Conservation (phyloP, 2,797 vertebrate genomes). For the Melanotaenia trifasciata region DNA sequence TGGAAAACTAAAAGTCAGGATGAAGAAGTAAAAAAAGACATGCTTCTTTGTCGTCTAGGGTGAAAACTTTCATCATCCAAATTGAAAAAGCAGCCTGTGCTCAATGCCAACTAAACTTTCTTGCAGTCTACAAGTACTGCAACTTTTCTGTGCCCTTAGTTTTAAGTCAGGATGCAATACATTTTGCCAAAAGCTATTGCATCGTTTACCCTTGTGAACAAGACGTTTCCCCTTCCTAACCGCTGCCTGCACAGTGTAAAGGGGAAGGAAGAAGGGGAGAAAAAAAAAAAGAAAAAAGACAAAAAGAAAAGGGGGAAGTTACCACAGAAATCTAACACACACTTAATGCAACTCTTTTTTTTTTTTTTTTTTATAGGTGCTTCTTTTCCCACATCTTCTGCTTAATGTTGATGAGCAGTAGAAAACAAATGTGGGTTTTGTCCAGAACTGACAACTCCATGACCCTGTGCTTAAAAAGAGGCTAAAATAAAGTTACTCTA, state of each 20-base stretch:
- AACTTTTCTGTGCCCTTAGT: neutral
- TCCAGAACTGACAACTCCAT: neutral
- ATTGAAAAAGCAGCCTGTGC: neutral
- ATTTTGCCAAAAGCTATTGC: slow-evolving; percentile 17
- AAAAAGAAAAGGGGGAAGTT: slow-evolving; percentile 2
- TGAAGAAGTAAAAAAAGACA: neutral
- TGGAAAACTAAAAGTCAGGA: slow-evolving; percentile 6
- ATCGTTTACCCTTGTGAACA: slow-evolving; percentile 31
- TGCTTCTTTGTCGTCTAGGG: too few relatives aligned
- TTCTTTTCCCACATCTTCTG: neutral
- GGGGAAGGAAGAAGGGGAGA: neutral
- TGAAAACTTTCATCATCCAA: neutral
- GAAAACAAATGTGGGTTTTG: slow-evolving; percentile 9
- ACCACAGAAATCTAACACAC: slow-evolving; percentile 2
- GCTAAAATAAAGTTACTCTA: slow-evolving; percentile 10
- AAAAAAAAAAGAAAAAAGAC: neutral
- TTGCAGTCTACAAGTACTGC: neutral
- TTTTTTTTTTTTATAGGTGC: too few relatives aligned
- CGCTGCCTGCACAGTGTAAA: slow-evolving; percentile 24
- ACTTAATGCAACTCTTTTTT: too few relatives aligned
- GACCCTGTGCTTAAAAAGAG: neutral
- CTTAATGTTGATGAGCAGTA: neutral
- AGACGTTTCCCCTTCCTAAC: slow-evolving; percentile 15
- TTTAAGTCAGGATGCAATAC: neutral
- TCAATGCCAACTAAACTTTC: neutral